Evolutionary conservation across 92 coral and sea anemone genomes (phyloP).

Genomic region (Siderastrea radians): DNA sequence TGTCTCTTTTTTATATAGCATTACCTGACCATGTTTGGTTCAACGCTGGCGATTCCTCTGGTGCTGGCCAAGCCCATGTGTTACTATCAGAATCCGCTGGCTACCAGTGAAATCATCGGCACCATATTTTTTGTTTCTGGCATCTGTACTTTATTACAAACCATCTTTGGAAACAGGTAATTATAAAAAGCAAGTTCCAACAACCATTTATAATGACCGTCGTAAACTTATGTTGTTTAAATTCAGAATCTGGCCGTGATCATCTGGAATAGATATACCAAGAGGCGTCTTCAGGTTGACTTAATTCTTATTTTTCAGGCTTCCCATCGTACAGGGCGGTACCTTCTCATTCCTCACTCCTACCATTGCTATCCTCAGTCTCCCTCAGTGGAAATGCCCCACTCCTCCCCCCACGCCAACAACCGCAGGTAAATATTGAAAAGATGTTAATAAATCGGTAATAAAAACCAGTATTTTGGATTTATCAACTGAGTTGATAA

Average conservation of each 20-base stretch:
- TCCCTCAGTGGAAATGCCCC: constrained; percentile 82
- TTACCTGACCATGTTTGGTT: constrained; percentile 82
- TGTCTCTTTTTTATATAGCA: constrained; percentile 61
- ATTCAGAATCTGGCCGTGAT: no score
- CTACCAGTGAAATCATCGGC: constrained; percentile 71
- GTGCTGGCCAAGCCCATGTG: constrained; percentile 70
- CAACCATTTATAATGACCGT: not conserved
- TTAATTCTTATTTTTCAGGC: constrained; percentile 36
- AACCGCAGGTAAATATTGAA: constrained; percentile 4
- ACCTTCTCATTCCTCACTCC: constrained; percentile 85
- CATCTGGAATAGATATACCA: not conserved
- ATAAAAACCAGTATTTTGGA: no score
- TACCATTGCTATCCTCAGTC: constrained; percentile 74
- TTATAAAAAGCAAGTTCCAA: no score
- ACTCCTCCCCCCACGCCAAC: constrained; percentile 1
- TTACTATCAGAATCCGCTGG: constrained; percentile 63
- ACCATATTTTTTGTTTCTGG: constrained; percentile 79
- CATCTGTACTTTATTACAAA: constrained; percentile 66
- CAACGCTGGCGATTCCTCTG: constrained; percentile 71
- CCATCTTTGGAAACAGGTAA: constrained; percentile 77
- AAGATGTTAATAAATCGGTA: not conserved
- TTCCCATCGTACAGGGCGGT: constrained; percentile 92
- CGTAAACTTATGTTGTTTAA: not conserved
- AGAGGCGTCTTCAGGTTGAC: not conserved
- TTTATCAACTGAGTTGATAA: not conserved